Percentiles rank a stretch among this genome's conserved stretches.
phyloP scores from a whole-genome alignment of 2,888 invertebrate species.

The Disparrhopalites patrizii region DNA sequence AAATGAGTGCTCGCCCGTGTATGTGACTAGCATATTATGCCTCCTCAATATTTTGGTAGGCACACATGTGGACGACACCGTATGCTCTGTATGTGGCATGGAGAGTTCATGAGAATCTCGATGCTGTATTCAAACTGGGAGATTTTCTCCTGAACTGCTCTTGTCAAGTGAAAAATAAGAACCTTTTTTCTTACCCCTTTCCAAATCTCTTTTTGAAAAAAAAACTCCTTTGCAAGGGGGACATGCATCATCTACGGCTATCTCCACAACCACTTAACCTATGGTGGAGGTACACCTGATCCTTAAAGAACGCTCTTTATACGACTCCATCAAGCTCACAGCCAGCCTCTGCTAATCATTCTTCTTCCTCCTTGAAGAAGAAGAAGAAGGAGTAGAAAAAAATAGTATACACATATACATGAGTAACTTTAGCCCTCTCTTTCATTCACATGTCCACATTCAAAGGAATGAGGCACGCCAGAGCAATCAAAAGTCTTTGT shows the following conservation, averaged over 20 bases:
- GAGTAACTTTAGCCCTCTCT: neutral
- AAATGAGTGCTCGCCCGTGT: neutral
- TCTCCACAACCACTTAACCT: slow-evolving; percentile 7
- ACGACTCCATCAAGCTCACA: neutral
- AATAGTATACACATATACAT: neutral
- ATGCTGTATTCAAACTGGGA: too few species aligned
- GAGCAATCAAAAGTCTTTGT: neutral
- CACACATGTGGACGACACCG: too few species aligned
- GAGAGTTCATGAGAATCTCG: too few species aligned
- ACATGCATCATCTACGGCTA: slow-evolving; percentile 2
- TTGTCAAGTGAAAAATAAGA: neutral
- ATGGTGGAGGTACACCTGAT: slow-evolving; percentile 2
- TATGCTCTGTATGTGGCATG: too few species aligned
- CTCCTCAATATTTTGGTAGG: too few species aligned
- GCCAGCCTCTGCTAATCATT: too few species aligned
- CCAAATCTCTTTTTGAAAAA: neutral
- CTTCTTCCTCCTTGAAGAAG: too few species aligned
- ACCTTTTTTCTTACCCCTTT: neutral
- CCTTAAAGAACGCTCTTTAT: neutral
- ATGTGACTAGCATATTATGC: neutral
- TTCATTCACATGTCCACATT: slow-evolving; percentile 10
- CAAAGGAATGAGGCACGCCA: neutral
- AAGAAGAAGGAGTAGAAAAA: too few species aligned
- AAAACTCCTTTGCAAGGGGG: too few species aligned
- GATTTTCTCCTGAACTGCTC: neutral